A percentile compares a stretch with the other conserved stretches of the same genome.
Evolutionary conservation across 2,113 vertebrate genomes (phyloP).

Genomic region (Mastomys natalensis): DNA sequence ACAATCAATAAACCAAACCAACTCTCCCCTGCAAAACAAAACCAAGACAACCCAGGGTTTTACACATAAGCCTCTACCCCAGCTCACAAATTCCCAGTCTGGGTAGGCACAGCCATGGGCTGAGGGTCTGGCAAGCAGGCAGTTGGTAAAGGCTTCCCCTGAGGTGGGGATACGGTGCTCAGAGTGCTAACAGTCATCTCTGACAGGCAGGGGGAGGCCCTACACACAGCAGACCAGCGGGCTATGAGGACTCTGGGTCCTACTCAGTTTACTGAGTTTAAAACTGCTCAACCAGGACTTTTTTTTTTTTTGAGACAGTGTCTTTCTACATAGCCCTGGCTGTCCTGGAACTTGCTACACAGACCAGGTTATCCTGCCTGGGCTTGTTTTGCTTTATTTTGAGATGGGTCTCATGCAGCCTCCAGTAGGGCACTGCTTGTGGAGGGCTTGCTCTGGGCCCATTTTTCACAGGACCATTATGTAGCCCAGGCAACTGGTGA

Average conservation of each 20-base stretch:
- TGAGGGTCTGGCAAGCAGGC: neutral
- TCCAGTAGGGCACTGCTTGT: neutral
- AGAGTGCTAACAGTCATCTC: neutral
- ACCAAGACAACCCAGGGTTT: neutral
- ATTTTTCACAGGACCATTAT: rapidly evolving
- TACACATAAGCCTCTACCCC: too few relatives aligned
- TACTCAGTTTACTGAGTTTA: too few relatives aligned
- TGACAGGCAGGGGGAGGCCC: neutral
- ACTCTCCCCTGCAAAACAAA: too few relatives aligned
- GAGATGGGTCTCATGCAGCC: neutral
- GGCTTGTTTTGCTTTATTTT: neutral
- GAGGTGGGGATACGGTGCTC: neutral
- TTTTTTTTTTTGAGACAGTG: too few relatives aligned
- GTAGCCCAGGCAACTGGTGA: neutral
- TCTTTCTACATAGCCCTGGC: neutral
- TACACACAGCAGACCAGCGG: neutral
- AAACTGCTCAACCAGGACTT: neutral
- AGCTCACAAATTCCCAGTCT: neutral
- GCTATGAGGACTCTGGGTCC: too few relatives aligned
- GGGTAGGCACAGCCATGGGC: neutral
- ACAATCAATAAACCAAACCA: neutral
- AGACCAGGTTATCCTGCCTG: neutral
- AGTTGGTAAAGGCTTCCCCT: neutral
- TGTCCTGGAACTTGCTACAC: neutral
- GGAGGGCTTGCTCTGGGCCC: neutral